phyloP scores from a whole-genome alignment of 2,797 vertebrate species.

The Tamandua tetradactyla region DNA sequence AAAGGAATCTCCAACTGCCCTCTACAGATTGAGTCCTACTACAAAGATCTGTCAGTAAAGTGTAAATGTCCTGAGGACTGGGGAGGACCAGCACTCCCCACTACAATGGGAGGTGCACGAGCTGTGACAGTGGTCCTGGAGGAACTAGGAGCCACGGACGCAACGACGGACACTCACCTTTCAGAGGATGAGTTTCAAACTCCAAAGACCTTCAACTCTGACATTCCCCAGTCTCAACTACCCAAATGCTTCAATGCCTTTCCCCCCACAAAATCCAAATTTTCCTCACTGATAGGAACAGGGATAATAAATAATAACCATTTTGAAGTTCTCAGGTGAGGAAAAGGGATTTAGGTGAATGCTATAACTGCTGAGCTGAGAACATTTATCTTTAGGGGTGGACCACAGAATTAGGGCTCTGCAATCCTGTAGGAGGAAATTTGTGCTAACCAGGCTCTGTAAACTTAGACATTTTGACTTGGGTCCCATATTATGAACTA shows the following conservation, averaged over 20 bases:
- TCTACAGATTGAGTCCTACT: background rate
- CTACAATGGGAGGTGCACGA: background rate
- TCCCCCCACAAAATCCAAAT: background rate
- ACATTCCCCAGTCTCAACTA: background rate
- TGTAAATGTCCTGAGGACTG: background rate
- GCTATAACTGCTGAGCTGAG: background rate
- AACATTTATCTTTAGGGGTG: background rate
- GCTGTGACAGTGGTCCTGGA: background rate
- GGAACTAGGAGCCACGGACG: background rate
- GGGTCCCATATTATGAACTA: background rate
- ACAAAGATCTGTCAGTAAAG: background rate
- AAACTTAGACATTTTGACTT: background rate
- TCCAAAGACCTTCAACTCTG: background rate
- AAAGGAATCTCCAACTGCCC: background rate
- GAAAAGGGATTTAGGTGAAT: background rate
- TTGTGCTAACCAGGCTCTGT: background rate
- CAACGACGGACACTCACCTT: background rate
- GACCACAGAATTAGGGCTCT: background rate
- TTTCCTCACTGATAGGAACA: background rate
- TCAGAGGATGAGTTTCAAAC: background rate
- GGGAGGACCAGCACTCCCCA: background rate
- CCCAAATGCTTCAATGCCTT: background rate
- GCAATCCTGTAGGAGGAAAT: background rate
- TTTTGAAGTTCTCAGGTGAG: background rate
- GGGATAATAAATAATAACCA: background rate